Evolutionary conservation across 2,888 invertebrate genomes (phyloP), one percentile per base, ranked within the genome.

Genomic region (Sympetrum striolatum): DNA sequence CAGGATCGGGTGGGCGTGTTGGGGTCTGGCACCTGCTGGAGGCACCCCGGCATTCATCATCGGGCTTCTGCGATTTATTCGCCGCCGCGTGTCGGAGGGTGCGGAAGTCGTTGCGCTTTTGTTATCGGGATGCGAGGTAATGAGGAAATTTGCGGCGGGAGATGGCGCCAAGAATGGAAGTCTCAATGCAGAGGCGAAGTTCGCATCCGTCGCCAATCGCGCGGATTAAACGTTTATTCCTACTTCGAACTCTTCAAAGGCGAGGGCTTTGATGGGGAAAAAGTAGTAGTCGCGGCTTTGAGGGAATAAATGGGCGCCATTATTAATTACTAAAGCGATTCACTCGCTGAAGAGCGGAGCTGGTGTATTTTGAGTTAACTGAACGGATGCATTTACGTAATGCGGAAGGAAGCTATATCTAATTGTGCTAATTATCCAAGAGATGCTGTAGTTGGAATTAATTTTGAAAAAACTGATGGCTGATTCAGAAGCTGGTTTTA

Each of bases 41-140:
- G 37, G 60, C 86, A 64, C 48, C 8, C 60, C 12, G 31, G 60
- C 60, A 86, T 86, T 64, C 58, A 86, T 86, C 86, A 86, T 60
- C 53, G 53, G 82, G 53, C 53, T 82, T 31, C 81, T 22, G 58
- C 35, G 58, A 58, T 82, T 82, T 53, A 31, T 58, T 58, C 31
- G 15, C 31, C 15, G 25, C 22, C 35, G 82, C n/a, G 44, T 53
- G 53, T 48, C 31, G 14, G 31, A 53, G 53, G 44, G 53, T 53
- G 53, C 53, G 82, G 82, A 82, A 82, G 82, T 82, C 82, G 53
- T 82, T 82, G 53, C 35, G 31, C 53, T 53, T 82, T 82, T 82
- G 53, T 82, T 82, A 53, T 82, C 82, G 15, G 53, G 31, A 31
- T 31, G 82, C 3, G 31, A 15, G 48, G 31, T 82, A 82, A 82